Percentiles rank a stretch among this genome's conserved stretches.
phyloP scores from a whole-genome alignment of 2,113 vertebrate genomes.

The Dolichotis patagonum region DNA sequence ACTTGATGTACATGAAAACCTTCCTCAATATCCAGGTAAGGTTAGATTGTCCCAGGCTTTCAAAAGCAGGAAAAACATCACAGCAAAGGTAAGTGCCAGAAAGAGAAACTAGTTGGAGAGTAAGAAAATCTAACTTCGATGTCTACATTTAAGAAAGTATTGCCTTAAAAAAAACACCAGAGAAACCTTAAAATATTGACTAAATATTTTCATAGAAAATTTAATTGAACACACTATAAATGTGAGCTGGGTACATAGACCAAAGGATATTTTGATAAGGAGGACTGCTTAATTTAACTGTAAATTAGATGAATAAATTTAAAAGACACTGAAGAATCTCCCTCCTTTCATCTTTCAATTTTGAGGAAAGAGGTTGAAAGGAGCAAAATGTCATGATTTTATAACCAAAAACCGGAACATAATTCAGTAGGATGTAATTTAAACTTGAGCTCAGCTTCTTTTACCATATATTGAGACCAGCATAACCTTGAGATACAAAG shows the following conservation, averaged over 20 bases:
- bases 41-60: conserved; percentile 63
- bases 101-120: conserved; percentile 58
- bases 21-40: conserved; percentile 69
- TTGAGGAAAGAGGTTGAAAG: conserved; percentile 24
- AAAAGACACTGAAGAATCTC: conserved; percentile 19
- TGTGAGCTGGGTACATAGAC: conserved; percentile 30
- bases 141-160: conserved; percentile 59
- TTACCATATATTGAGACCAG: not conserved
- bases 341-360: conserved; percentile 7
- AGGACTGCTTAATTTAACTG: conserved; percentile 26
- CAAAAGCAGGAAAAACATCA: conserved; percentile 41
- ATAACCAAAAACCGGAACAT: conserved; percentile 1
- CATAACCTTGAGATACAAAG: not conserved
- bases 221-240: conserved; percentile 52
- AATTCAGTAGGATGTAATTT: not conserved
- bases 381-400: not conserved
- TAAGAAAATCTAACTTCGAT: not conserved
- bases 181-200: conserved; percentile 57
- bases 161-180: not conserved
- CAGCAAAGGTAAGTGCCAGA: conserved; percentile 71
- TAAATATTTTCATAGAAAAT: conserved; percentile 58
- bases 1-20: conserved; percentile 73
- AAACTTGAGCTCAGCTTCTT: not conserved
- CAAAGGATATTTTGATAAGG: conserved; percentile 56
- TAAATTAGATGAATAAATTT: conserved; percentile 50